These are phyloP conservation scores for Podarcis raffonei DNA, from an alignment of 2,113 vertebrate species.

Conservation along the genomic window DNA sequence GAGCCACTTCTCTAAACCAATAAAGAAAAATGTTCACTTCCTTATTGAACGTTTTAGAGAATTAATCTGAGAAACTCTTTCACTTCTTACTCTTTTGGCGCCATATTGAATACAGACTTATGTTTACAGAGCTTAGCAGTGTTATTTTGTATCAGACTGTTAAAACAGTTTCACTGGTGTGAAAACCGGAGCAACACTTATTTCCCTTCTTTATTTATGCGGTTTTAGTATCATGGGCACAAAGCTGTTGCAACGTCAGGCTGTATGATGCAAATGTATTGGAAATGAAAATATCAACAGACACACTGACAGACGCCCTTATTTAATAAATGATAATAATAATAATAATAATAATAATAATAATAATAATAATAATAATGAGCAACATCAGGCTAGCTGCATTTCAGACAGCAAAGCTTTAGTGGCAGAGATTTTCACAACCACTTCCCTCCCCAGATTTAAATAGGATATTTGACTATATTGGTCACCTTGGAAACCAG, in stretches of 20 bases:
- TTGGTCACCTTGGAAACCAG: conserved; percentile 77
- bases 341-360: too few species aligned
- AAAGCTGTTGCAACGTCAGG: neutral
- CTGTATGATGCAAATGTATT: fast-evolving
- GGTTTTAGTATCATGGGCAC: neutral
- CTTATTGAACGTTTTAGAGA: neutral
- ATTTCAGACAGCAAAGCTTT: conserved; percentile 33
- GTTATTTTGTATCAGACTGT: fast-evolving
- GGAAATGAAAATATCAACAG: neutral
- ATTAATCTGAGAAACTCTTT: neutral
- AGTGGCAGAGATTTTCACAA: conserved; percentile 50
- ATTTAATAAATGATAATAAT: neutral
- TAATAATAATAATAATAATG: too few species aligned
- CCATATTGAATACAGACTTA: neutral
- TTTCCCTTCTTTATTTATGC: fast-evolving
- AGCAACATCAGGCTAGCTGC: conserved; percentile 5
- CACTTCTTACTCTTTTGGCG: neutral
- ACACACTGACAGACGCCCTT: neutral
- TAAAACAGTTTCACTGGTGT: neutral
- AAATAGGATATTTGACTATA: conserved; percentile 65
- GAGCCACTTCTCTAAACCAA: conserved; percentile 29
- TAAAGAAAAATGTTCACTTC: neutral
- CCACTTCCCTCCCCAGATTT: conserved; percentile 54
- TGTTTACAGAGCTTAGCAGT: neutral
- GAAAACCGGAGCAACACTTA: neutral